Evolutionary conservation across 2,888 invertebrate genomes (phyloP).

Genomic region (Galeopsomyia nigrocyanea): DNA sequence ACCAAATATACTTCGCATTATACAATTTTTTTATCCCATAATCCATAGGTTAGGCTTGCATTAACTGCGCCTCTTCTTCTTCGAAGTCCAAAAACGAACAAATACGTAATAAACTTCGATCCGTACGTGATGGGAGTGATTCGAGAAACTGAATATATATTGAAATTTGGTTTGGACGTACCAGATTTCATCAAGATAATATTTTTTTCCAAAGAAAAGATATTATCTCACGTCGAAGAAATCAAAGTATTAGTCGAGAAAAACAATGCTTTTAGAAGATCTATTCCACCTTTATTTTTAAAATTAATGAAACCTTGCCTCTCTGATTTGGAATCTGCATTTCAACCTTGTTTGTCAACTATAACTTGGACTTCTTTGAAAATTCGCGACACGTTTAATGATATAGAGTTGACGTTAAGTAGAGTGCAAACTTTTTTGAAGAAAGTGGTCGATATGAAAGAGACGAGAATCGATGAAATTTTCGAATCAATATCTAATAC

Average conservation of each 20-base stretch:
- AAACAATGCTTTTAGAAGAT: slow-evolving; percentile 71
- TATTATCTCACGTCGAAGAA: slow-evolving; percentile 75
- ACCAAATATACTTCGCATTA: not conserved
- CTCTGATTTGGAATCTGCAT: slow-evolving; percentile 77
- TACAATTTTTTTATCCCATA: not conserved
- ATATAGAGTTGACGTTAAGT: slow-evolving; percentile 72
- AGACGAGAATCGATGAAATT: slow-evolving; percentile 80
- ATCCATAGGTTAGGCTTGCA: slow-evolving; percentile 74
- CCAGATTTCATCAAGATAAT: slow-evolving; percentile 84
- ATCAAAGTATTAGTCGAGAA: slow-evolving; percentile 76
- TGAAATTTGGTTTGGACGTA: slow-evolving; percentile 80
- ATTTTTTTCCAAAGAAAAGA: slow-evolving; percentile 79
- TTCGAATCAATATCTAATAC: slow-evolving; percentile 76
- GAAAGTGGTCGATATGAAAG: slow-evolving; percentile 82
- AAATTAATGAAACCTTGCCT: slow-evolving; percentile 79
- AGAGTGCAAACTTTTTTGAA: slow-evolving; percentile 78
- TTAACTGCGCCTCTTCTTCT: slow-evolving; percentile 80
- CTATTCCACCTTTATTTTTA: slow-evolving; percentile 78
- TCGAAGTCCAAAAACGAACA: slow-evolving; percentile 76
- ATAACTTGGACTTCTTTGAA: slow-evolving; percentile 88
- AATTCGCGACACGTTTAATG: slow-evolving; percentile 75
- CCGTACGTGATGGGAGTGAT: slow-evolving; percentile 80
- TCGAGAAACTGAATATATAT: slow-evolving; percentile 85
- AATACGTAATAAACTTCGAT: slow-evolving; percentile 81
- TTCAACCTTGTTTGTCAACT: slow-evolving; percentile 82